Conservation (phyloP, 2,888 invertebrate genomes). For the Podotricha telesiphe region DNA sequence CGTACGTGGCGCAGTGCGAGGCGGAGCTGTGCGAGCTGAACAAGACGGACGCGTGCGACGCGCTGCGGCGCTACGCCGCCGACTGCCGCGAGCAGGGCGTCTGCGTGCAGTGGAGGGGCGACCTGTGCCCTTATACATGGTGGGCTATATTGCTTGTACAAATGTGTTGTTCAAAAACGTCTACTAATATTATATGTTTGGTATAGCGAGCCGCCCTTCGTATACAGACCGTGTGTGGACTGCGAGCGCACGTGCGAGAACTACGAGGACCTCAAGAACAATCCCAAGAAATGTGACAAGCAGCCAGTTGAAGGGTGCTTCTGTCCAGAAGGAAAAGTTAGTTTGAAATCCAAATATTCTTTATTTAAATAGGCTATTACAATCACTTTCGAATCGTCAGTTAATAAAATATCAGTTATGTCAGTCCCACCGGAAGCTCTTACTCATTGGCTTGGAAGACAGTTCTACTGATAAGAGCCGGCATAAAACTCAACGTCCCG, state of each 20-base stretch:
- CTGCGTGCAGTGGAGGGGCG: constrained; percentile 89
- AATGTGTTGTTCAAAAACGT: no score
- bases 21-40: constrained; percentile 85
- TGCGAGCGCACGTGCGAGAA: constrained; percentile 88
- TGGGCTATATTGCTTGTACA: constrained; percentile 46
- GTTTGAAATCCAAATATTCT: no score
- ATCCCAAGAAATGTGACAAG: constrained; percentile 74
- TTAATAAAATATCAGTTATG: no score
- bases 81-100: constrained; percentile 88
- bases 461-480: no score
- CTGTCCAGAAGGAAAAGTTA: constrained; percentile 89
- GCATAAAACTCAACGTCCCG: no score
- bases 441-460: no score
- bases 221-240: constrained; percentile 76
- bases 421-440: no score
- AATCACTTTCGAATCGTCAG: no score
- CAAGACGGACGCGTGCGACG: constrained; percentile 84
- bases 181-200: neutral
- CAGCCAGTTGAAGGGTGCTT: constrained; percentile 90
- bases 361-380: no score
- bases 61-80: constrained; percentile 88
- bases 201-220: constrained; percentile 62
- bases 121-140: constrained; percentile 87
- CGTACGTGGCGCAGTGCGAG: constrained; percentile 88
- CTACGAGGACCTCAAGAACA: constrained; percentile 68